These are phyloP conservation scores for Cardiocondyla obscurior DNA, from an alignment of 1,140 invertebrate species.

Conservation along the genomic window DNA sequence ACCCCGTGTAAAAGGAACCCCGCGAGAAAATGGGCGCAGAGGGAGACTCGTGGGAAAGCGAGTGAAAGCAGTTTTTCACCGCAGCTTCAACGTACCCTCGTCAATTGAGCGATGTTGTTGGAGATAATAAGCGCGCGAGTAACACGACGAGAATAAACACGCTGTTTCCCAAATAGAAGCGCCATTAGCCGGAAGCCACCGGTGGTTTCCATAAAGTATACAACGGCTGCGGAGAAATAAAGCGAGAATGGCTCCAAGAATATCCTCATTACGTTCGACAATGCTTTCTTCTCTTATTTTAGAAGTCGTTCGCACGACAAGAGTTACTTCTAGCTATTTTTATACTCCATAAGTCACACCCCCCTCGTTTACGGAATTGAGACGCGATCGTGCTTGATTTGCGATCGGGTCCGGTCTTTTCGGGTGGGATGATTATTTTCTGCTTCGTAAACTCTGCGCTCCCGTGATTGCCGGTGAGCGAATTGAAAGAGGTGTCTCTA, in stretches of 20 bases:
- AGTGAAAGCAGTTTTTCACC: slow-evolving; percentile 64
- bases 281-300: neutral
- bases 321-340: neutral
- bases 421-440: too few relatives aligned
- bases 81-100: neutral
- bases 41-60: slow-evolving; percentile 54
- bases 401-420: too few relatives aligned
- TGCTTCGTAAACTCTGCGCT: neutral
- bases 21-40: slow-evolving; percentile 14
- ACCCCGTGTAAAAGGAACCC: neutral
- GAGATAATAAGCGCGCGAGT: slow-evolving; percentile 33
- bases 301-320: neutral
- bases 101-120: slow-evolving; percentile 20
- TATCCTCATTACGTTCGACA: neutral
- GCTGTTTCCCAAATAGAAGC: slow-evolving; percentile 19
- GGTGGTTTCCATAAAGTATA: neutral
- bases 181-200: neutral
- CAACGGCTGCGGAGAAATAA: neutral
- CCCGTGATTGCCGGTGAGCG: neutral
- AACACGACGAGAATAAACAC: neutral
- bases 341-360: neutral
- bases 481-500: neutral
- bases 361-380: neutral
- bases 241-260: neutral
- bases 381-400: neutral